Conservation (phyloP, 2,797 vertebrate species). For the Thripadectes ignobilis region DNA sequence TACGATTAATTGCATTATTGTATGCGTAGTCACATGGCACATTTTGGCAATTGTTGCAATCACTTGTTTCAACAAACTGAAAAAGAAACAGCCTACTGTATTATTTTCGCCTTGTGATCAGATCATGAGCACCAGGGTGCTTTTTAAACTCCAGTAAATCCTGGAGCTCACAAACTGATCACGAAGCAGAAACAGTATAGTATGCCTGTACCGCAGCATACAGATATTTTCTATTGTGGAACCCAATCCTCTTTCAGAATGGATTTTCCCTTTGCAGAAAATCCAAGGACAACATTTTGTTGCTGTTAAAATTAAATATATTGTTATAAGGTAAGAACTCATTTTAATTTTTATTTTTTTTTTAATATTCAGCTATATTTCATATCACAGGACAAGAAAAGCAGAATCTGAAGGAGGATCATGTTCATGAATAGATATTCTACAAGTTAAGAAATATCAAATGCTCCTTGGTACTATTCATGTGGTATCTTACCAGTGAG, state of each 20-base stretch:
- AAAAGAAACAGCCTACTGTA: neutral
- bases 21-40: neutral
- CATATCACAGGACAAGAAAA: neutral
- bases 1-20: constrained; percentile 9
- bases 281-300: neutral
- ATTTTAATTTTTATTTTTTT: neutral
- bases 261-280: neutral
- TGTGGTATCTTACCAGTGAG: neutral
- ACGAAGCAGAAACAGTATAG: neutral
- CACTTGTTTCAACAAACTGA: neutral
- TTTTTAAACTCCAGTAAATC: neutral
- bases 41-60: neutral
- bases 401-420: neutral
- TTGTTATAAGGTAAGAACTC: neutral
- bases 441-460: neutral
- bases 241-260: neutral
- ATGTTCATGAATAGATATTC: neutral
- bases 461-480: neutral
- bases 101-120: neutral
- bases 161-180: neutral
- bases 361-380: neutral
- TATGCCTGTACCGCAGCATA: neutral
- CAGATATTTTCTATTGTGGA: neutral
- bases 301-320: neutral
- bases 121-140: neutral